Evolutionary conservation across 1,140 invertebrate species (phyloP), one percentile per base, ranked within the genome.

Genomic region (Brachionus plicatilis): DNA sequence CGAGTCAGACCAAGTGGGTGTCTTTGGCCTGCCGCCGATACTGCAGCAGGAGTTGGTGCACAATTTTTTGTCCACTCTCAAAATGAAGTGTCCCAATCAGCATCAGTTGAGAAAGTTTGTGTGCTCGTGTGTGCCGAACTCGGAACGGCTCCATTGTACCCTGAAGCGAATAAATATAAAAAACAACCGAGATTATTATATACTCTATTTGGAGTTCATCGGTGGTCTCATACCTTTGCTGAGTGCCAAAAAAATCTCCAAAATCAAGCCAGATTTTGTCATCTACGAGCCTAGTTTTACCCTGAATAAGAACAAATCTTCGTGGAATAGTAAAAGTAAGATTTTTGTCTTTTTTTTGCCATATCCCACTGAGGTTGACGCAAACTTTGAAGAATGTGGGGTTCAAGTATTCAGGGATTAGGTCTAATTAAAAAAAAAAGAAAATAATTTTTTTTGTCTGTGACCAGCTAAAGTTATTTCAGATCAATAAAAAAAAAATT

Each of bases 191-290:
- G 94, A 93, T 3, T 94, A 94, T 87, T 99, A 98, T 88, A 97
- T 96, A 0, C 91, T 99, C 9, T 99, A 98, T 89, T 90, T 99
- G 82, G 89, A 99, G 89, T 97, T 98, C 88, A 91, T 99, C 1
- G 97, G 97, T 2, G 97, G 96, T 9, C 90, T 99, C 9, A 95
- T 99, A 72, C 97, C 97, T 0, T 91, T 99, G 47, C 91, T 99
- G 12, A 97, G 98, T 88, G 97, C 96, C 14, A 95, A 97, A 87
- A 91, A 96, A 80, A 97, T 95, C 5, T 97, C 95, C 88, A 98
- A 98, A 91, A 94, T 99, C 70, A 92, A 96, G 68, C 97, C 97
- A 0, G 97, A 99, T 89, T 99, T 99, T 90, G 94, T 99, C 41
- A 99, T 99, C 86, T 98, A 95, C 88, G 95, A 99, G 91, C 79